These are phyloP conservation scores for Chironex yamaguchii DNA, from an alignment of 30 jellyfish, hydroid and myxozoan genomes.

Conservation along the genomic window DNA sequence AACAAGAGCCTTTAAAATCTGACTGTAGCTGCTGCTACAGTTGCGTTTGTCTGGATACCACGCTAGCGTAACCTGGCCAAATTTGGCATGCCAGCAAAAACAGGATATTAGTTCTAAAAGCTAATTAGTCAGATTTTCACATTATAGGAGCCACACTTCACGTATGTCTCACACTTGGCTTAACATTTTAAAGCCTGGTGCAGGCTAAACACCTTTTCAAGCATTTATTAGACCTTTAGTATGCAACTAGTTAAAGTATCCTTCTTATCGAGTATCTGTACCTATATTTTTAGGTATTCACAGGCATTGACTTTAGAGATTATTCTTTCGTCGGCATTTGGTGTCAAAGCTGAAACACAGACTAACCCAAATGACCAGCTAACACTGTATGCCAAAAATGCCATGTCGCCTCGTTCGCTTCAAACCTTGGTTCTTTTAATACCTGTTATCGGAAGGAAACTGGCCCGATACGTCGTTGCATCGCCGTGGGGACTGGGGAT, in stretches of 20 bases:
- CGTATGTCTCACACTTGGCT: too few relatives aligned
- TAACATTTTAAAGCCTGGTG: too few relatives aligned
- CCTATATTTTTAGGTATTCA: conserved; percentile 35
- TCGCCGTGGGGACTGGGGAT: conserved; percentile 28
- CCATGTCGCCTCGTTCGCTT: conserved; percentile 38
- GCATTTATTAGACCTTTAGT: too few relatives aligned
- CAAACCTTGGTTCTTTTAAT: conserved; percentile 22
- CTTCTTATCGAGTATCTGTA: not conserved
- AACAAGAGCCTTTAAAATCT: too few relatives aligned
- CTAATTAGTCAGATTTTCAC: too few relatives aligned
- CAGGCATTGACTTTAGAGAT: conserved; percentile 72
- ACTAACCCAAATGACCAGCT: conserved; percentile 67
- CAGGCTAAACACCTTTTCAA: too few relatives aligned
- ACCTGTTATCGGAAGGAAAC: conserved; percentile 48
- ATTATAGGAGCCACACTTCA: too few relatives aligned
- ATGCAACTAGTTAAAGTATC: not conserved
- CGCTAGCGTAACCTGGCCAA: too few relatives aligned
- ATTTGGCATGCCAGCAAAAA: too few relatives aligned
- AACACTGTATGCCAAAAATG: conserved; percentile 25
- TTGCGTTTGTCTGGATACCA: too few relatives aligned
- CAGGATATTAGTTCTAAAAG: too few relatives aligned
- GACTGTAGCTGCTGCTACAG: too few relatives aligned
- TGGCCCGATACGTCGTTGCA: conserved; percentile 9
- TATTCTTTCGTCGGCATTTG: conserved; percentile 74
- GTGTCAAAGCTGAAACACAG: conserved; percentile 58